Evolutionary conservation across 1,140 invertebrate species (phyloP).

Genomic region (Amphibalanus amphitrite): DNA sequence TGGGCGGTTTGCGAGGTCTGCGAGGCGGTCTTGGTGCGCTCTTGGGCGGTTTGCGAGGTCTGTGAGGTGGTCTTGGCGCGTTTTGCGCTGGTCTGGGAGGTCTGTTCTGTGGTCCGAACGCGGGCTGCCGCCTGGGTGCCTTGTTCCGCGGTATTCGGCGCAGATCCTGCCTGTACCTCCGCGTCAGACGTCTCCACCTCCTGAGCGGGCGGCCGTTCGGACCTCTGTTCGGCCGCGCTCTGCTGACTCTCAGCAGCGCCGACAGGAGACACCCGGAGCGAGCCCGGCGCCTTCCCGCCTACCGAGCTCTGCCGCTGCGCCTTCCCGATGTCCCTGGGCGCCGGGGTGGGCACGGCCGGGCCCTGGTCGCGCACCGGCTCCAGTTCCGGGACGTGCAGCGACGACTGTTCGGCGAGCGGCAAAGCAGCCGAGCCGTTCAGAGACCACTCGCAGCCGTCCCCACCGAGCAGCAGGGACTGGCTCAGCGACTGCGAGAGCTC

Average conservation of each 20-base stretch:
- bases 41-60: no score
- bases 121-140: background rate
- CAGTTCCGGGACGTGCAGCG: background rate
- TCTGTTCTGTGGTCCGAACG: no score
- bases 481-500: conserved; percentile 36
- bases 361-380: no score
- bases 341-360: no score
- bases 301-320: background rate
- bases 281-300: no score
- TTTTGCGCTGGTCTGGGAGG: no score
- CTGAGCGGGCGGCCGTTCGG: background rate
- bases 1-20: no score
- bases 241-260: background rate
- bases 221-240: background rate
- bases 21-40: no score
- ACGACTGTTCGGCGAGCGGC: background rate
- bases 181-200: background rate
- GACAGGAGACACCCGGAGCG: no score
- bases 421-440: background rate
- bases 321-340: background rate
- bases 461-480: conserved; percentile 21
- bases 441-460: conserved; percentile 8
- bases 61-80: no score
- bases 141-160: background rate
- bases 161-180: background rate